Evolutionary conservation across 2,888 invertebrate species (phyloP).

Genomic region (Drosophila nigricruria): DNA sequence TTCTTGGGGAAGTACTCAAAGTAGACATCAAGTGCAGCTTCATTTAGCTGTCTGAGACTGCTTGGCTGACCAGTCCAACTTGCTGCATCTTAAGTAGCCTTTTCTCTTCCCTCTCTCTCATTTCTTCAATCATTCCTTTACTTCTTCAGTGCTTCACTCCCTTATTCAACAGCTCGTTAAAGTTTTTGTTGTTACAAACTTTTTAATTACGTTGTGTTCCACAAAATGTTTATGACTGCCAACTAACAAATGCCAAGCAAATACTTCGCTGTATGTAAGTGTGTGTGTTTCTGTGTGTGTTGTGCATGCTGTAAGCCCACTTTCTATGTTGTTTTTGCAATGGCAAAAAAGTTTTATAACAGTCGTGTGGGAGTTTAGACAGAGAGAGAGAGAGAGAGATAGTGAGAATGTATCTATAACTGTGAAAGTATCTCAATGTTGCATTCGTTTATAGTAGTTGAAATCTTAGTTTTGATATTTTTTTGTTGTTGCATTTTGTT

Average conservation of each 20-base stretch:
- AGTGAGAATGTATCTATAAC: slow-evolving; percentile 30
- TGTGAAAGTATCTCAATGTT: slow-evolving; percentile 55
- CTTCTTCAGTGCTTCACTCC: slow-evolving; percentile 6
- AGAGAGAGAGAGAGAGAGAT: neutral
- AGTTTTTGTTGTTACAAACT: slow-evolving; percentile 53
- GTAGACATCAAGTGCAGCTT: neutral
- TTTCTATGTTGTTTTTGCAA: slow-evolving; percentile 21
- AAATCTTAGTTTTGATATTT: slow-evolving; percentile 28
- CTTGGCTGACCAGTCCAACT: slow-evolving; percentile 13
- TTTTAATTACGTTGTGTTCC: slow-evolving; percentile 71
- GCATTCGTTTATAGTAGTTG: slow-evolving; percentile 56
- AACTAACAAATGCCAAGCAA: slow-evolving; percentile 43
- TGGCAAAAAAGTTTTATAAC: slow-evolving; percentile 46
- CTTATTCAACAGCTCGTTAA: slow-evolving; percentile 16
- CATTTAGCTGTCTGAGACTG: neutral
- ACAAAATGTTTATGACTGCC: slow-evolving; percentile 49
- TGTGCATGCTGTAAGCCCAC: slow-evolving; percentile 3
- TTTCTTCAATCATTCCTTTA: slow-evolving; percentile 8
- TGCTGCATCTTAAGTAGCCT: slow-evolving; percentile 49
- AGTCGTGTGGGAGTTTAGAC: slow-evolving; percentile 24
- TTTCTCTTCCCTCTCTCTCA: neutral
- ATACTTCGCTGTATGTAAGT: slow-evolving; percentile 6
- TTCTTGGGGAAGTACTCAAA: neutral
- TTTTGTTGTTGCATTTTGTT: slow-evolving; percentile 21
- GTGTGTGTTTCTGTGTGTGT: slow-evolving; percentile 1